phyloP scores from a whole-genome alignment of 2,113 vertebrate species.

The Cochlearius cochlearius region DNA sequence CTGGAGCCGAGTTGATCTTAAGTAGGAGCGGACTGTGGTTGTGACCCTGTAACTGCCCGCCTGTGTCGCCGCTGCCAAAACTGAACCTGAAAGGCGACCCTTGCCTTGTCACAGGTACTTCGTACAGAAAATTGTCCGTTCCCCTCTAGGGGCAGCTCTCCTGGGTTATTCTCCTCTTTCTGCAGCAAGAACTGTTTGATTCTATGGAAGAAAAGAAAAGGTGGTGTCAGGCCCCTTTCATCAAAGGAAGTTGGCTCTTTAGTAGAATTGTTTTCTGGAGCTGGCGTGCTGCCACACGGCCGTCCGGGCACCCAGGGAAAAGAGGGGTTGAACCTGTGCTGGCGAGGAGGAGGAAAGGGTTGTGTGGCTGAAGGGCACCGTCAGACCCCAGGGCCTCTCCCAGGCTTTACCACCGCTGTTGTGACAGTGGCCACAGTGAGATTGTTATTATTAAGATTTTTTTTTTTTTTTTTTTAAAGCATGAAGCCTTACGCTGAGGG shows the following conservation, averaged over 20 bases:
- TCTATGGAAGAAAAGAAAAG: background rate
- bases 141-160: background rate
- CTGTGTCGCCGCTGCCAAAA: background rate
- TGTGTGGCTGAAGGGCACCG: background rate
- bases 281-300: background rate
- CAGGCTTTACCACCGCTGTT: background rate
- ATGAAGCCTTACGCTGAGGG: background rate
- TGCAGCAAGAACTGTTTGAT: background rate
- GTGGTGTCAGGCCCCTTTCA: background rate
- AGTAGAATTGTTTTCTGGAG: background rate
- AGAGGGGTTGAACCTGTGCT: background rate
- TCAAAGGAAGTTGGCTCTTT: background rate
- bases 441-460: background rate
- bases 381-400: background rate
- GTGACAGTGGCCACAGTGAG: background rate
- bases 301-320: rapidly evolving
- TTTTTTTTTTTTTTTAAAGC: background rate
- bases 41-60: background rate
- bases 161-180: background rate
- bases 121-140: background rate
- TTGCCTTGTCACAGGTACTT: background rate
- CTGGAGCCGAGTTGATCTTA: background rate
- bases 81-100: background rate
- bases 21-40: background rate
- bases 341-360: rapidly evolving